A percentile compares a stretch with the other conserved stretches of the same genome.
Evolutionary conservation across 2,888 invertebrate genomes (phyloP).

Genomic region (Pollenia angustigena): DNA sequence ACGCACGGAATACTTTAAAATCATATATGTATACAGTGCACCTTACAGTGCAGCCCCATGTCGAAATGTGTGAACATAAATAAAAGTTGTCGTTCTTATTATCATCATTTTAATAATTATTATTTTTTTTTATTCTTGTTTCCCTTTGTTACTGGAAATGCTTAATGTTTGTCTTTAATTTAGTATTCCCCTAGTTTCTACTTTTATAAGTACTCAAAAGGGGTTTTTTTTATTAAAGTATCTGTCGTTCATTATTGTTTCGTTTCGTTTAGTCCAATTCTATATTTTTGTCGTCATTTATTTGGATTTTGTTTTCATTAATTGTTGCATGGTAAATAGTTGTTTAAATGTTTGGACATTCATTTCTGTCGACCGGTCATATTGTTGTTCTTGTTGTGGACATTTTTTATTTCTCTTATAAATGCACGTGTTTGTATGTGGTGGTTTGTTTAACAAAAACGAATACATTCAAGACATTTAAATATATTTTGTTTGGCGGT

Average conservation of each 20-base stretch:
- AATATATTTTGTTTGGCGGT: slow-evolving; percentile 45
- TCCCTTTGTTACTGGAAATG: slow-evolving; percentile 16
- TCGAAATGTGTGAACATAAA: slow-evolving; percentile 68
- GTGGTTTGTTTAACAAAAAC: slow-evolving; percentile 1
- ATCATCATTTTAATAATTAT: slow-evolving; percentile 21
- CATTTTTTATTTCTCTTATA: not conserved
- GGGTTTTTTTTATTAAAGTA: slow-evolving; percentile 24
- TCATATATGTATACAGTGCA: slow-evolving; percentile 15
- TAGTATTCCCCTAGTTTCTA: slow-evolving; percentile 49
- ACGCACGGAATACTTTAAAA: not conserved
- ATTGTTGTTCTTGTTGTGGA: slow-evolving; percentile 20
- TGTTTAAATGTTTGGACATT: slow-evolving; percentile 68
- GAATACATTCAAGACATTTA: slow-evolving; percentile 3
- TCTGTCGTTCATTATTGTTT: slow-evolving; percentile 45
- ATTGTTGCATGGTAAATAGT: slow-evolving; percentile 70
- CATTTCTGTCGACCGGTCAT: slow-evolving; percentile 11
- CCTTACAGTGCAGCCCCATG: slow-evolving; percentile 53
- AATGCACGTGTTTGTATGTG: slow-evolving; percentile 12
- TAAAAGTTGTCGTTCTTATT: slow-evolving; percentile 49
- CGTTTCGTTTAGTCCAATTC: slow-evolving; percentile 6
- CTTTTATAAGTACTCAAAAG: slow-evolving; percentile 23
- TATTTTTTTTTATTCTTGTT: too few species aligned
- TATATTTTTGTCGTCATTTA: not conserved
- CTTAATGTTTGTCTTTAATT: slow-evolving; percentile 29
- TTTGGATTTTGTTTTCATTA: slow-evolving; percentile 25